phyloP scores from a whole-genome alignment of 1,140 invertebrate species.

The Drosophila virilis region DNA sequence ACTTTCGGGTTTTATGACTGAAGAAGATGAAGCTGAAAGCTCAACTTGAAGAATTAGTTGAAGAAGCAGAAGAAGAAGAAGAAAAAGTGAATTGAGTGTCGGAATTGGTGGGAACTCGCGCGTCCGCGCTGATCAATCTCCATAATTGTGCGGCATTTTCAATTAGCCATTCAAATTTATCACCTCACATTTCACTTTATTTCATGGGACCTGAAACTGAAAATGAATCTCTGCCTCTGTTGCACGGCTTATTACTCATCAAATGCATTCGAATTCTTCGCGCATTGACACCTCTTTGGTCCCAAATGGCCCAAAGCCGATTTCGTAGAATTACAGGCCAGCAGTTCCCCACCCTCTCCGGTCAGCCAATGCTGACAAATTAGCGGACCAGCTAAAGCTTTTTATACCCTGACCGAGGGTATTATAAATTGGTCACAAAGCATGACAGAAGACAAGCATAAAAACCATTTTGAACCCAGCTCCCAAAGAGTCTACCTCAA shows the following conservation, averaged over 20 bases:
- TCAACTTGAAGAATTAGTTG: no score
- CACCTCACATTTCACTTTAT: conserved; percentile 34
- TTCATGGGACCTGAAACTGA: background rate
- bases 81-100: conserved; percentile 16
- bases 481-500: no score
- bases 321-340: conserved; percentile 75
- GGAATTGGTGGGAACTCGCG: conserved; percentile 1
- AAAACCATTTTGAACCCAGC: no score
- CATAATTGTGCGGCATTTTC: conserved; percentile 62
- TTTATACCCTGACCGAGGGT: conserved; percentile 11
- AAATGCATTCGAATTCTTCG: conserved; percentile 73
- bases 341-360: conserved; percentile 10
- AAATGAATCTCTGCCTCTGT: conserved; percentile 22
- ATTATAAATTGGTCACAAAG: no score
- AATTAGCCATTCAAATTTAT: conserved; percentile 74
- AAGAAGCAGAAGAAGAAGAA: background rate
- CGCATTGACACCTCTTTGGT: conserved; percentile 74
- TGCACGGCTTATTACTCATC: conserved; percentile 69
- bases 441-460: no score
- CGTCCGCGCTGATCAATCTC: conserved; percentile 54
- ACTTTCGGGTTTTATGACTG: conserved; percentile 15
- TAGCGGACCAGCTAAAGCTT: conserved; percentile 53
- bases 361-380: conserved; percentile 64
- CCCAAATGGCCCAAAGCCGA: conserved; percentile 62
- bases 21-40: background rate